These are phyloP conservation scores for Gymnodraco acuticeps DNA, from an alignment of 2,797 vertebrate species.

Conservation along the genomic window DNA sequence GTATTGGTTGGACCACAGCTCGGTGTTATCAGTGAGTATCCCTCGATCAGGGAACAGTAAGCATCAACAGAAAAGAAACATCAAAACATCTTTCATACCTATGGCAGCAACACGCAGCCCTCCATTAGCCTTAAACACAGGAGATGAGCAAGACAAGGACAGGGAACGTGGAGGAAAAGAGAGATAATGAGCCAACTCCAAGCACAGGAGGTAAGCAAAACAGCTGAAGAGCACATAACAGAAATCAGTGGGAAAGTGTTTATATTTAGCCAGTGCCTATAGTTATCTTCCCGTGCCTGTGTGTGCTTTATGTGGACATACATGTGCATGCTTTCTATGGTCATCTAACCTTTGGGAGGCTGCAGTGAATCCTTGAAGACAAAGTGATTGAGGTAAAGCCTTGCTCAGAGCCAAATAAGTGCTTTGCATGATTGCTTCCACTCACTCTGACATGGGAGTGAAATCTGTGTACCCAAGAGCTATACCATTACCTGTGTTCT, in stretches of 20 bases:
- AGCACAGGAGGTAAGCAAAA: slow-evolving; percentile 42
- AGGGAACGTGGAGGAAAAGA: slow-evolving; percentile 28
- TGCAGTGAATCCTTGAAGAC: slow-evolving; percentile 54
- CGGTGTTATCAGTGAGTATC: slow-evolving; percentile 19
- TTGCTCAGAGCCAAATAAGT: slow-evolving; percentile 53
- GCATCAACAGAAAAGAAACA: slow-evolving; percentile 44
- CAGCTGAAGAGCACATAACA: slow-evolving; percentile 32
- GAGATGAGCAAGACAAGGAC: slow-evolving; percentile 49
- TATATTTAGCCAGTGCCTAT: neutral
- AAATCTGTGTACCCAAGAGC: slow-evolving; percentile 56
- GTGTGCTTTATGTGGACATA: neutral
- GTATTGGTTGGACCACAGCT: slow-evolving; percentile 35
- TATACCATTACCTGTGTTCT: slow-evolving; percentile 62
- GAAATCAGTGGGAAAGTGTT: slow-evolving; percentile 2
- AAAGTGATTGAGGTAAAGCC: slow-evolving; percentile 53
- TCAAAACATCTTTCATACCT: slow-evolving; percentile 25
- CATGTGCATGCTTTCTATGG: slow-evolving; percentile 10
- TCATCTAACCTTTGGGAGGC: slow-evolving; percentile 41
- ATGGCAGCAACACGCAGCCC: slow-evolving; percentile 21
- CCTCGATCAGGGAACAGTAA: slow-evolving; percentile 32
- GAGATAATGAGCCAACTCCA: slow-evolving; percentile 55
- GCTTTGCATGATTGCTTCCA: slow-evolving; percentile 70
- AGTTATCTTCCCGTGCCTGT: slow-evolving; percentile 2
- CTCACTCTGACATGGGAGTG: slow-evolving; percentile 52
- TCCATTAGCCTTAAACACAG: slow-evolving; percentile 51